These are phyloP conservation scores for Dendronephthya gigantea DNA, from an alignment of 64 coral and sea anemone species.

Conservation along the genomic window DNA sequence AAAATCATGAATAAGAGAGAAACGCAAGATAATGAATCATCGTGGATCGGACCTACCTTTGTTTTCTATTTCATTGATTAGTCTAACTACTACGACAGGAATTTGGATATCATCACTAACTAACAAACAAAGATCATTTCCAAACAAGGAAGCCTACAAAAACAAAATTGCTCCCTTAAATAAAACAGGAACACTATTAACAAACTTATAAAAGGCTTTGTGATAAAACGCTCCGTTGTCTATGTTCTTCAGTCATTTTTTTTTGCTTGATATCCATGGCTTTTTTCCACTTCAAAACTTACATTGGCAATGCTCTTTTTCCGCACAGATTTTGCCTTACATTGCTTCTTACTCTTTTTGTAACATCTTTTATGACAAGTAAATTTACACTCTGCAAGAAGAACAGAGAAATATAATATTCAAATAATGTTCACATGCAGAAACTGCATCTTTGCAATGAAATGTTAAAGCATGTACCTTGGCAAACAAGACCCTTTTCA, in stretches of 20 bases:
- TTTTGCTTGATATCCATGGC: too few relatives aligned
- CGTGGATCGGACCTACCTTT: conserved; percentile 26
- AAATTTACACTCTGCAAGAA: conserved; percentile 73
- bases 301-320: conserved; percentile 36
- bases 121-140: conserved; percentile 38
- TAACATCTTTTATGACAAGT: conserved; percentile 96
- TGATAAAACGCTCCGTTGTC: too few relatives aligned
- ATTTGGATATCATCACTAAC: conserved; percentile 33
- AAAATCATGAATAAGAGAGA: neutral
- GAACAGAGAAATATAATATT: neutral
- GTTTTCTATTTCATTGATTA: conserved; percentile 60
- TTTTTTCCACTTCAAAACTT: too few relatives aligned
- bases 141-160: conserved; percentile 35
- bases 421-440: neutral
- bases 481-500: conserved; percentile 93
- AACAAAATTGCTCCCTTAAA: neutral
- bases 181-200: too few relatives aligned
- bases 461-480: conserved; percentile 41
- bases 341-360: conserved; percentile 50
- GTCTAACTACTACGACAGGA: conserved; percentile 42
- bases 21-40: neutral
- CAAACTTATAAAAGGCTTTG: too few relatives aligned
- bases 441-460: too few relatives aligned
- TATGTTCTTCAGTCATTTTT: too few relatives aligned
- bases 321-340: conserved; percentile 23